phyloP scores from a whole-genome alignment of 1,140 invertebrate species.

The Aphelinus atriplicis region DNA sequence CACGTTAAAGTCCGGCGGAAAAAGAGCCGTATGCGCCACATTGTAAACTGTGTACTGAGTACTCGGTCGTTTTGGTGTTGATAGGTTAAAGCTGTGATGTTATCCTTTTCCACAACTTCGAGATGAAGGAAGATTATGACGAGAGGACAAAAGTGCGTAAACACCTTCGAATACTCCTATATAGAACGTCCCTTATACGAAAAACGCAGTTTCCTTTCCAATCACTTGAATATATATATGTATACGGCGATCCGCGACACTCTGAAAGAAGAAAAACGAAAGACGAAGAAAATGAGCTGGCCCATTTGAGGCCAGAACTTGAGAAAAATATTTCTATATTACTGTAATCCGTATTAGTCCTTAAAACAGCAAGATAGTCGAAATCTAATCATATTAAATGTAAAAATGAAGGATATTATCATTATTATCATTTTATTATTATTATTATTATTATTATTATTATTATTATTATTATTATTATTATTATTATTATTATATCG shows the following conservation, averaged over 20 bases:
- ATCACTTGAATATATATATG: background rate
- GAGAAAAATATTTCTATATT: constrained; percentile 51
- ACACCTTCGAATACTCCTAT: constrained; percentile 31
- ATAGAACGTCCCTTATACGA: constrained; percentile 25
- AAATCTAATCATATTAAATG: constrained; percentile 62
- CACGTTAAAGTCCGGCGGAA: no score
- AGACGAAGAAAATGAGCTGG: constrained; percentile 35
- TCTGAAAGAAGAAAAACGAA: background rate
- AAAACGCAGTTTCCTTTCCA: background rate
- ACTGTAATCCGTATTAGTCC: constrained; percentile 59
- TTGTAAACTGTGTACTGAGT: no score
- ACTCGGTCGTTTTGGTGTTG: no score
- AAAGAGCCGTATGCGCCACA: no score
- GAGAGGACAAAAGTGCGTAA: constrained; percentile 47
- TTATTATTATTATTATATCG: no score
- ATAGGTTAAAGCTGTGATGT: constrained; percentile 60
- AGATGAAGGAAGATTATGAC: background rate
- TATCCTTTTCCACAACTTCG: constrained; percentile 51
- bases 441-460: no score
- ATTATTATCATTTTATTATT: no score
- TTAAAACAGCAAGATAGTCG: constrained; percentile 51
- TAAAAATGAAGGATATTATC: constrained; percentile 41
- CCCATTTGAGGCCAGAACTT: constrained; percentile 30
- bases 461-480: no score
- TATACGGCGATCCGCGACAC: background rate